Base-by-base conservation (phyloP, 2,888 invertebrate species). In the Andrena bicolor region DNA sequence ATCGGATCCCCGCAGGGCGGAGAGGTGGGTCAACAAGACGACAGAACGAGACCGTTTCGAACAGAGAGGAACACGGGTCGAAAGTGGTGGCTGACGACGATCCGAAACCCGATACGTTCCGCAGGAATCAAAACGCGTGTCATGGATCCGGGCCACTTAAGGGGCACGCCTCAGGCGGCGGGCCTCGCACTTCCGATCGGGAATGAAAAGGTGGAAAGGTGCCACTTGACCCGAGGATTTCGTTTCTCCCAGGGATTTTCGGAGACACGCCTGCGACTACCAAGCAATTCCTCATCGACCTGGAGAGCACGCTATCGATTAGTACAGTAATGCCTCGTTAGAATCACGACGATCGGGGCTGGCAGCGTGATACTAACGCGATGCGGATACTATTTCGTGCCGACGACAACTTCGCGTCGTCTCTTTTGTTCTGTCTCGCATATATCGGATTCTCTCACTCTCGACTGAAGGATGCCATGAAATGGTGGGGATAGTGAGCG, bases 71-170 rank as follows among this genome's bases (percentile, higher is more conserved):
- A 73, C 71, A 56, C 56, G 28, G 53, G 71, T 61, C 51, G 4
- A 28, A 28, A 30, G 16, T 8, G 32, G 32, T 41, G 30, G 77
- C 60, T 53, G 28, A 30, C 68, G 58, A 70, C 75, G 51, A 70
- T 69, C 56, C 65, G 87, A 77, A 87, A 87, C 74, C 75, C 64
- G 87, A 87, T 87, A 87, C 80, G 63, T 75, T 76, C 79, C 65
- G 68, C 51, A 35, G 84, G 84, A 87, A 86, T 87, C 82, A 72
- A 70, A 84, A 87, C 69, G 69, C 58, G 69, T 79, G 82, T 82
- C 87, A 86, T 73, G 61, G 86, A 87, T 76, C 64, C 79, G 58
- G 71, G 53, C 73, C 77, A 76, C 80, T 82, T 73, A 82, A 73
- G 65, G 65, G 63, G 30, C 58, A 28, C n/a, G 48, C 56, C 28